Evolutionary conservation across 2,888 invertebrate genomes (phyloP), one percentile per base, ranked within the genome.

Genomic region (Troides aeacus): DNA sequence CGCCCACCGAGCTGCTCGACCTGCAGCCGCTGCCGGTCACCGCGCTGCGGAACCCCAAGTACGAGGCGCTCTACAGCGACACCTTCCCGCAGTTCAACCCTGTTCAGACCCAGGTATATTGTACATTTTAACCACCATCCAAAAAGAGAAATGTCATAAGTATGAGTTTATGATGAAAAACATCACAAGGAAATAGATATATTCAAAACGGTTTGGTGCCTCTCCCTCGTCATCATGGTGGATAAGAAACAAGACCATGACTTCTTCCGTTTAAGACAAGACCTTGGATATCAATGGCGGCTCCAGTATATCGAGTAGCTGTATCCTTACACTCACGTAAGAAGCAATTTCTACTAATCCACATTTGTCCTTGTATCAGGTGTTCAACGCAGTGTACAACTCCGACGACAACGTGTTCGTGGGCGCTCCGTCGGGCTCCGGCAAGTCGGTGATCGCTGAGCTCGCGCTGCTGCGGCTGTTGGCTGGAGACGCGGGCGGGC

Each of bases 371-470:
- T 39, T 10, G 5, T 39, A 0, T 39, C 95, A 97, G 93, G 99
- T 99, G 8, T 99, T 99, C 92, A 99, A 99, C 86, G 97, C 99
- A 0, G 97, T 99, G 0, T 99, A 99, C 93, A 99, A 99, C 85
- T 97, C 97, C 2, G 99, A 99, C 84, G 99, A 99, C 84, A 99
- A 99, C 87, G 97, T 99, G 12, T 98, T 99, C 85, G 96, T 99
- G 72, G 98, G 98, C 0, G 98, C 98, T 0, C 98, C 98, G 0
- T 96, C 97, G 0, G 98, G 98, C 0, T 97, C 97, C 0, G 97
- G 97, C 1, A 99, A 99, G 91, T 98, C 98, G 0, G 97, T 98
- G 17, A 96, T 99, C 68, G 99, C 98, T 0, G 99, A 99, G 86
- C 97, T 99, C 88, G 99, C 99, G 0, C 95, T 99, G 24, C 94